These are phyloP conservation scores for Acanthosepion esculentum DNA, from an alignment of 2,888 invertebrate species.

Conservation along the genomic window DNA sequence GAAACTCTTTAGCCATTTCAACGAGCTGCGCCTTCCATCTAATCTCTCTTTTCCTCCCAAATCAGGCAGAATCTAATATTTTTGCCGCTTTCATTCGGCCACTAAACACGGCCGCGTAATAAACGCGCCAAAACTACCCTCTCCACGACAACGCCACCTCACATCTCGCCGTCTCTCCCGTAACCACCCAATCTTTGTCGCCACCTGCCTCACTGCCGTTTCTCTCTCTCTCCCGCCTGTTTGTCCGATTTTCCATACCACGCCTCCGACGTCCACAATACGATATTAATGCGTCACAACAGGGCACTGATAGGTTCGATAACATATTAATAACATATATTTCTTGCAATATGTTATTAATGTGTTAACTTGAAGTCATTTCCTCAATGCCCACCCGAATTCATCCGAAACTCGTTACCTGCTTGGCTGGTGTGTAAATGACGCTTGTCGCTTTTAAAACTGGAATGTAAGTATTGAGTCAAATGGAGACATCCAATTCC, in stretches of 20 bases:
- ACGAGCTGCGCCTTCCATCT: neutral
- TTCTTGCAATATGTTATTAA: neutral
- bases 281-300: neutral
- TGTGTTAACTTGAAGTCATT: neutral
- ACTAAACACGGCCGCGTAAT: neutral
- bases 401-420: neutral
- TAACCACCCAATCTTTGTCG: neutral
- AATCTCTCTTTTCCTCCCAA: neutral
- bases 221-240: neutral
- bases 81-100: neutral
- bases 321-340: slow-evolving; percentile 10
- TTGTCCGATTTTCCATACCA: neutral
- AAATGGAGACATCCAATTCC: neutral
- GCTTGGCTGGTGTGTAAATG: neutral
- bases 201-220: neutral
- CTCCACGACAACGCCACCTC: neutral
- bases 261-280: neutral
- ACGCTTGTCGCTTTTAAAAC: neutral
- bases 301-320: neutral
- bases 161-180: neutral
- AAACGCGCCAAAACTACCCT: neutral
- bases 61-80: neutral
- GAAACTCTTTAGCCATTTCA: neutral
- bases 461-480: neutral
- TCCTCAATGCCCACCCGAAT: neutral